A percentile compares a stretch with the other conserved stretches of the same genome.
These are phyloP conservation scores for Caenorhabditis zanzibari DNA, from an alignment of 2,888 invertebrate species.

Conservation along the genomic window DNA sequence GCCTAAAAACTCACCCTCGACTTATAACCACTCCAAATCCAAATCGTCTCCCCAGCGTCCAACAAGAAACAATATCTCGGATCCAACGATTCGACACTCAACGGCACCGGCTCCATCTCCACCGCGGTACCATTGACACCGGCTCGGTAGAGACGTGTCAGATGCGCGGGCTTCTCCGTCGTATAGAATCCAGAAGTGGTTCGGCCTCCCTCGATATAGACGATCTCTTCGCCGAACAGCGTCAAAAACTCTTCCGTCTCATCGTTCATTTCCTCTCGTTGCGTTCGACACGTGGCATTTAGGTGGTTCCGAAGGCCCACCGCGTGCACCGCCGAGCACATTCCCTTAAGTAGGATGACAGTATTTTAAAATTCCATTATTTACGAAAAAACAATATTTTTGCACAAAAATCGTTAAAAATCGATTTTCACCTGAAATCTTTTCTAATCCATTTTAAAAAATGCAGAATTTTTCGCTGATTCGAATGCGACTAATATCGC, in stretches of 20 bases:
- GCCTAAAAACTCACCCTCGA: constrained; percentile 81
- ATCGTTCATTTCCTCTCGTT: constrained; percentile 96
- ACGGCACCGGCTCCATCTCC: constrained; percentile 86
- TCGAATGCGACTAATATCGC: no score
- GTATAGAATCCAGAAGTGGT: constrained; percentile 98
- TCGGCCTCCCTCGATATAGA: constrained; percentile 97
- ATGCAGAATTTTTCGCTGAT: no score
- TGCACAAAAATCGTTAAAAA: no score
- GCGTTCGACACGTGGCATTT: constrained; percentile 89
- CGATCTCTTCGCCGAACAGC: constrained; percentile 92
- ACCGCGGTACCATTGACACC: constrained; percentile 80
- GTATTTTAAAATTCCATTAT: no score
- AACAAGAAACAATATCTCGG: constrained; percentile 94
- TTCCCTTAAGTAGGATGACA: no score
- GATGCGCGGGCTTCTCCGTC: constrained; percentile 86
- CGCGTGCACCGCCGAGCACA: constrained; percentile 98
- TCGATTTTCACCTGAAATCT: no score
- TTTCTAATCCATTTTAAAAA: no score
- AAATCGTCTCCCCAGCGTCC: constrained; percentile 91
- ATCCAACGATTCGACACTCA: constrained; percentile 88
- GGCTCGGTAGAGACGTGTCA: constrained; percentile 80
- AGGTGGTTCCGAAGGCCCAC: constrained; percentile 97
- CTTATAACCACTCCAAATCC: constrained; percentile 92
- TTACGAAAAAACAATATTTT: no score
- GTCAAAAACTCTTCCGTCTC: constrained; percentile 96